Conservation (phyloP, 2,113 vertebrate species). For the Panthera tigris region DNA sequence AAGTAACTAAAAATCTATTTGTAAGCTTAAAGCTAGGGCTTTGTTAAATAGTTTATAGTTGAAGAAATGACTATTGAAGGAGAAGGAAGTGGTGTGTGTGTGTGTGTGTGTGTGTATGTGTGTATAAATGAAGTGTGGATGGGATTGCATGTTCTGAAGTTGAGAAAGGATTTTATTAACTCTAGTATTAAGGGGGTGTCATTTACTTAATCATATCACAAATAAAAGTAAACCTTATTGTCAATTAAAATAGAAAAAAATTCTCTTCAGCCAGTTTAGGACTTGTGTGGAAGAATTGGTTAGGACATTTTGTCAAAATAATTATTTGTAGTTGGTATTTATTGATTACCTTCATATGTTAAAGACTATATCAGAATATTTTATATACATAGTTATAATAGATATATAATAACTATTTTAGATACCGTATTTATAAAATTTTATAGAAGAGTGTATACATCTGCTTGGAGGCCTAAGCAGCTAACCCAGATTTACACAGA, state of each 20-base stretch:
- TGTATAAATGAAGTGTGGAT: background rate
- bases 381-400: background rate
- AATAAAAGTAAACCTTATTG: background rate
- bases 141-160: background rate
- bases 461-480: background rate
- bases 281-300: background rate
- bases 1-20: background rate
- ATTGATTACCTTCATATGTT: background rate
- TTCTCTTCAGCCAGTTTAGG: background rate
- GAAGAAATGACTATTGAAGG: background rate
- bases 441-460: background rate
- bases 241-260: background rate
- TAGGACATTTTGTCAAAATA: background rate
- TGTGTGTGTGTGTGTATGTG: background rate
- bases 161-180: constrained; percentile 1
- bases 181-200: background rate
- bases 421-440: background rate
- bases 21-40: background rate
- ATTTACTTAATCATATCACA: background rate
- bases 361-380: background rate
- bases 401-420: background rate
- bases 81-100: background rate
- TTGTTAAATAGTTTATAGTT: background rate
- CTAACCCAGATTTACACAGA: background rate
- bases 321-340: background rate